Base-by-base conservation (phyloP, 2,113 vertebrate species). In the Lagopus leucura region DNA sequence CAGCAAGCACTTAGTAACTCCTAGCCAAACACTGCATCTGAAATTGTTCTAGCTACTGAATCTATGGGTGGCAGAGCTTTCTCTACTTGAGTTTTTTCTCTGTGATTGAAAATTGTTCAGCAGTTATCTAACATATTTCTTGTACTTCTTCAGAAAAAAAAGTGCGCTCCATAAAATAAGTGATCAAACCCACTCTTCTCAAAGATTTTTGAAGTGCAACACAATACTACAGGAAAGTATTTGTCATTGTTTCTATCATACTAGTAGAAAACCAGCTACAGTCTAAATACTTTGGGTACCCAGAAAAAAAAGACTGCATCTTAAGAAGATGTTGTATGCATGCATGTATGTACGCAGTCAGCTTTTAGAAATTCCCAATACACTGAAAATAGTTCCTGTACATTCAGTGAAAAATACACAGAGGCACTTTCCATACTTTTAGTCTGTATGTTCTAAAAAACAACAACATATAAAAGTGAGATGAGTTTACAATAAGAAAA, bases 171-270 rank as follows among this genome's bases (percentile, higher is more conserved):
- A 43, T 75, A 89, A 94, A 92, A 71, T 64, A 54, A 84, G 42
- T 47, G 48, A 81, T n/a, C 86, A 19, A 93, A 27, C 75, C 30
- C 34, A 70, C 15, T 95, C 94, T 18, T 28, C 18, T 65, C 20
- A 67, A 88, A 93, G 34, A 75, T 55, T 82, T 94, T 83, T 66
- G 2, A 95, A 95, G 65, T 88, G 74, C 42, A 82, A 90, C 22
- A 85, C 19, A 91, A 34, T 43, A 76, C 8, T 43, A 75, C 20
- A 65, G 57, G 75, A 74, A 90, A 93, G 73, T 20, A 77, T 13
- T 65, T 75, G 30, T 50, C 38, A 48, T 36, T 58, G 6, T 25
- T 70, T 85, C 70, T 34, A 88, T 15, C 8, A 66, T 73, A 82
- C 10, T 30, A 73, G 63, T 0, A 82, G 27, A 82, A 90, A 66